Base-by-base conservation (phyloP, 2,797 vertebrate genomes). In the Argya squamiceps region DNA sequence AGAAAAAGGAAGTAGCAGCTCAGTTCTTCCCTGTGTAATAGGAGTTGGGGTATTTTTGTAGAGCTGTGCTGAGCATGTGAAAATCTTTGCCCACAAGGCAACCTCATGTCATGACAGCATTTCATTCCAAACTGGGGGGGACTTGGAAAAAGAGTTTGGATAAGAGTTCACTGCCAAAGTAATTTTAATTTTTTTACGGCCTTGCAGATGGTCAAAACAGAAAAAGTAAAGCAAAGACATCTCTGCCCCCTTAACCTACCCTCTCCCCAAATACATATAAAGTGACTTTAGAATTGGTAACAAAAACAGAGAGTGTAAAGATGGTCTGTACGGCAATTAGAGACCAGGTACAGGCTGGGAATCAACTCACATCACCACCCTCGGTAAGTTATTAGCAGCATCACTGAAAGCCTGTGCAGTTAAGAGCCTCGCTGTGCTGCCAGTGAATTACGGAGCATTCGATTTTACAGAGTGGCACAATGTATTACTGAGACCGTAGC, bases 1-100 rank as follows among this genome's bases (percentile, higher is more conserved):
- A 71, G 73, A 84, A 93, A 90, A 86, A 60, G 76, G 88, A 96
- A 92, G 74, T 84, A 49, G 60, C 32, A 76, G 27, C 55, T 88
- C 21, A 14, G 62, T 67, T 90, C 62, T 91, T 84, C 69, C 73
- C 60, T 23, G 18, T 56, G 67, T 56, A 88, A 71, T 11, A 43
- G 18, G 58, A 92, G 44, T 41, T 77, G 29, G 64, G 67, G 77
- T 90, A 82, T 84, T 92, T 93, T 49, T 83, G 69, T 5, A 65
- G 27, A 50, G 60, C 20, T 69, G 39, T 46, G 70, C 43, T 82
- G 88, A 84, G 52, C 62, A 68, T 11, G 37, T 89, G 64, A 82
- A 94, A 88, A 80, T 88, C 87, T 50, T 24, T 92, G 49, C 67
- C 52, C 79, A 89, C 77, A 85, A 84, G 70, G 69, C 88, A 95